Percentiles rank a stretch among this genome's conserved stretches.
Evolutionary conservation across 2,797 vertebrate species (phyloP).

Genomic region (Ispidina picta): DNA sequence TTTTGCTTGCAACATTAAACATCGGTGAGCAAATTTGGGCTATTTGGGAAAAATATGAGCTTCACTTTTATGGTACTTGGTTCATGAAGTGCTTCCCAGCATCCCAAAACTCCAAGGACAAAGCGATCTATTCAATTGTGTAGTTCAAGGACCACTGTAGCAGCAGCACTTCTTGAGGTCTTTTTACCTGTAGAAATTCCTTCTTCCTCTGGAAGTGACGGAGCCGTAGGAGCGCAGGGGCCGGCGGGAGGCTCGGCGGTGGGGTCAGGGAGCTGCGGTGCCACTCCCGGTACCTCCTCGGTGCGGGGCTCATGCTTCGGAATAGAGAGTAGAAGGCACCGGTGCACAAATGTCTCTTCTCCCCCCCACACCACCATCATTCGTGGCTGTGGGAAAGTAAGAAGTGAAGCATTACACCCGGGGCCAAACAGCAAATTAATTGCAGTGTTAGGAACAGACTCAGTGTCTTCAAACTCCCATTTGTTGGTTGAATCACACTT

Average conservation of each 20-base stretch:
- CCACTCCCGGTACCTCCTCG: not conserved
- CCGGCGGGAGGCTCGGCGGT: fast-evolving
- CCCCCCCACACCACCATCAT: not conserved
- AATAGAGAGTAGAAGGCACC: not conserved
- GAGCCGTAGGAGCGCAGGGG: not conserved
- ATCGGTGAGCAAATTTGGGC: not conserved
- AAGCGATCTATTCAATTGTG: fast-evolving
- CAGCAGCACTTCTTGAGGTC: not conserved
- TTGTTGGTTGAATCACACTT: constrained; percentile 26
- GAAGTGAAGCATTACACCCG: not conserved
- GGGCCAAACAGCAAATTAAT: constrained; percentile 21
- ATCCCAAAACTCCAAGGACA: not conserved
- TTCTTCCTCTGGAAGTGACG: not conserved
- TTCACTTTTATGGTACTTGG: not conserved
- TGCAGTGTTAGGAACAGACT: constrained; percentile 29
- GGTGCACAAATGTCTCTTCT: constrained; percentile 12
- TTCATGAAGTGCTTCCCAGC: not conserved
- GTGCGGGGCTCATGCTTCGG: not conserved
- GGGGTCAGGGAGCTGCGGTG: not conserved
- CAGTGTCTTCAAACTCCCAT: constrained; percentile 14
- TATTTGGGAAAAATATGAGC: not conserved
- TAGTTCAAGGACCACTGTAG: not conserved
- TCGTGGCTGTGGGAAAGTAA: not conserved
- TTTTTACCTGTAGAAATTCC: not conserved
- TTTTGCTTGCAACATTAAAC: not conserved